phyloP scores from a whole-genome alignment of 2,888 invertebrate genomes.

The Halocaridina rubra region DNA sequence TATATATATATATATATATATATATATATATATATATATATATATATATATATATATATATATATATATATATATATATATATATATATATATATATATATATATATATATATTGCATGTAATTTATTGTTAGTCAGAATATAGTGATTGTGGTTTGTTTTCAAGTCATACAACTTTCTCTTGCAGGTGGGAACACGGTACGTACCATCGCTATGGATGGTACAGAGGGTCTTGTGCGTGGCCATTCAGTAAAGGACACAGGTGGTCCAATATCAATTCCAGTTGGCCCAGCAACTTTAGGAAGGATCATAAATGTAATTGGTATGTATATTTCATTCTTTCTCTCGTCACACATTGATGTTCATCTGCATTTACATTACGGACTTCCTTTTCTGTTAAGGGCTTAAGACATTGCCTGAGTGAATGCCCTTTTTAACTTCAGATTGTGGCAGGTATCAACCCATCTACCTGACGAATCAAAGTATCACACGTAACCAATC shows the following conservation, averaged over 20 bases:
- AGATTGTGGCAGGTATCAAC: too few species aligned
- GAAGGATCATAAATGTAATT: constrained; percentile 66
- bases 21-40: not conserved
- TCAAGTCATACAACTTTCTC: too few species aligned
- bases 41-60: constrained; percentile 16
- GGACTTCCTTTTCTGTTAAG: too few species aligned
- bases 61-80: constrained; percentile 14
- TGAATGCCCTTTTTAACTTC: too few species aligned
- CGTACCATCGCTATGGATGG: constrained; percentile 66
- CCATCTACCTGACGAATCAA: too few species aligned
- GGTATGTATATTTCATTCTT: constrained; percentile 48
- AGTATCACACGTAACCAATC: too few species aligned
- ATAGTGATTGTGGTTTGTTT: too few species aligned
- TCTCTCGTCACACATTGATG: too few species aligned
- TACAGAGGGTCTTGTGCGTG: constrained; percentile 65
- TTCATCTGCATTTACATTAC: too few species aligned
- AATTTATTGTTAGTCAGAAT: not conserved
- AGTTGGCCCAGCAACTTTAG: constrained; percentile 65
- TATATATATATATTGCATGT: not conserved
- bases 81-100: constrained; percentile 17
- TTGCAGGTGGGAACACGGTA: constrained; percentile 65
- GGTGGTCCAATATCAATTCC: constrained; percentile 65
- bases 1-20: too few species aligned
- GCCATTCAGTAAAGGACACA: constrained; percentile 64
- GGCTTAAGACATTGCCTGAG: too few species aligned